phyloP scores from a whole-genome alignment of 1,140 invertebrate genomes.

The Drosophila watanabei region DNA sequence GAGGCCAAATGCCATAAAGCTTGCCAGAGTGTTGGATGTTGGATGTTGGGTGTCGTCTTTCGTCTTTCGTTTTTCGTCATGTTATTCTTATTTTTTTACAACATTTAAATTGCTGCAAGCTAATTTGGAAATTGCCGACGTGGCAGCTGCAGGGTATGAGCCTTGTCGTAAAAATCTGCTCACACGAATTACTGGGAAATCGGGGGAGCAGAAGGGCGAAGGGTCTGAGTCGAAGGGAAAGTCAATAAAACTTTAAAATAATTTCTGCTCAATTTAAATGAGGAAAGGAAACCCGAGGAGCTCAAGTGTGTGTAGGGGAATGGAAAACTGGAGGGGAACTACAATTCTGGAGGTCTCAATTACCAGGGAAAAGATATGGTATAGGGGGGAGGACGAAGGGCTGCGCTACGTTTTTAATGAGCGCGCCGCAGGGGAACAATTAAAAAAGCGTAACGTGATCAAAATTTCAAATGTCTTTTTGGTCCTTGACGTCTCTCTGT shows the following conservation, averaged over 20 bases:
- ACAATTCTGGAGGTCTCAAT: constrained; percentile 64
- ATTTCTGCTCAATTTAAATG: constrained; percentile 62
- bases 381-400: not conserved
- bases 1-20: constrained; percentile 65
- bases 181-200: constrained; percentile 16
- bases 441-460: constrained; percentile 83
- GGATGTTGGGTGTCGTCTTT: constrained; percentile 20
- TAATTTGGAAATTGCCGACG: constrained; percentile 71
- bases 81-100: constrained; percentile 77
- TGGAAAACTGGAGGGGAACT: constrained; percentile 17
- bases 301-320: not conserved
- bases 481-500: constrained; percentile 69
- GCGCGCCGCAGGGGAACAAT: constrained; percentile 80
- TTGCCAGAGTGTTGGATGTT: not conserved
- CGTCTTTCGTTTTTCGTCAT: constrained; percentile 61
- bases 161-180: constrained; percentile 48
- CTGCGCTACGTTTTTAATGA: constrained; percentile 56
- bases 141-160: constrained; percentile 1
- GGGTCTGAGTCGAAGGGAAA: constrained; percentile 22
- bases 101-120: constrained; percentile 75
- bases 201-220: not conserved
- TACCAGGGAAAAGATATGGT: constrained; percentile 46
- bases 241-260: constrained; percentile 77
- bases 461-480: constrained; percentile 79
- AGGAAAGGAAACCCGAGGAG: constrained; percentile 27